Conservation (phyloP, 2,113 vertebrate genomes). For the Xyliphius kryptos region DNA sequence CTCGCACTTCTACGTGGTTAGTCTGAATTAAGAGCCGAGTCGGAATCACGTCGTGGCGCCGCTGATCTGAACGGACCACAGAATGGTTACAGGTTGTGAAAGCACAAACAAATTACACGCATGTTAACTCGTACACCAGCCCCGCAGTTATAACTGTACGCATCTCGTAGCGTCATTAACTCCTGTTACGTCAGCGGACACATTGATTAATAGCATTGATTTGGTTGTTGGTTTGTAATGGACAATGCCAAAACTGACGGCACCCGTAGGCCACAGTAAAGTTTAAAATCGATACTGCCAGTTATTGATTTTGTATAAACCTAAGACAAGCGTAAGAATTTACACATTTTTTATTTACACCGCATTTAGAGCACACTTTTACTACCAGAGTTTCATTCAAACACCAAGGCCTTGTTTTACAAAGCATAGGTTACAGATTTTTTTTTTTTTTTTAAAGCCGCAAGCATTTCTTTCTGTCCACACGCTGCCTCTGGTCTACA, state of each 20-base stretch:
- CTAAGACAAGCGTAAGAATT: conserved; percentile 8
- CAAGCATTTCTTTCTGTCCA: no score
- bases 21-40: no score
- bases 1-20: no score
- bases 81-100: conserved; percentile 1
- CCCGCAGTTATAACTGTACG: not conserved
- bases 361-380: not conserved
- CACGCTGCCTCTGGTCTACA: no score
- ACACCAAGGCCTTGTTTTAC: not conserved
- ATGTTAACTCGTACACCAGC: not conserved
- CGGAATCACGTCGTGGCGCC: no score
- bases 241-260: conserved; percentile 28
- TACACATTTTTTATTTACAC: not conserved
- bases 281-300: conserved; percentile 10
- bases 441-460: no score
- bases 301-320: conserved; percentile 22
- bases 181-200: conserved; percentile 24
- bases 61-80: no score
- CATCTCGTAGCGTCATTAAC: conserved; percentile 21
- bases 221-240: conserved; percentile 38
- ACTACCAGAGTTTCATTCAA: not conserved
- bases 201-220: conserved; percentile 36
- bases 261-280: conserved; percentile 20
- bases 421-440: no score
- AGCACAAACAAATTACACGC: not conserved